Evolutionary conservation across 2,888 invertebrate genomes (phyloP).

Genomic region (Caenorhabditis uteleia): DNA sequence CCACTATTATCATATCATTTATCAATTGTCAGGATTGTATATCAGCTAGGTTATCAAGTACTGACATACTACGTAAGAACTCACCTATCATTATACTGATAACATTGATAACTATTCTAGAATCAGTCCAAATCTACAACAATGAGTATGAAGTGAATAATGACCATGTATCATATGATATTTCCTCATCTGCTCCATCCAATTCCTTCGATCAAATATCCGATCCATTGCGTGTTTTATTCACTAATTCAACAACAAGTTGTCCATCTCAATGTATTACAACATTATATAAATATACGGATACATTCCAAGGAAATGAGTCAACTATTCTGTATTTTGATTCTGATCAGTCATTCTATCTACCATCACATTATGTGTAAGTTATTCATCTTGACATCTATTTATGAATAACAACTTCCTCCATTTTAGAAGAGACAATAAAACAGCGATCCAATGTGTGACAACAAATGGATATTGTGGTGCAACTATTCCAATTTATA

Average conservation of each 20-base stretch:
- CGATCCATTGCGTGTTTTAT: constrained; percentile 10
- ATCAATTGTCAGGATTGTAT: too few relatives aligned
- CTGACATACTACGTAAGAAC: too few relatives aligned
- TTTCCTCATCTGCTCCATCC: constrained; percentile 11
- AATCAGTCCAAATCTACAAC: constrained; percentile 25
- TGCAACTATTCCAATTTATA: constrained; percentile 53
- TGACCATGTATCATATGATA: constrained; percentile 23
- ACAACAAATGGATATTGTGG: constrained; percentile 46
- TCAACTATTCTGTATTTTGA: constrained; percentile 27
- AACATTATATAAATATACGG: constrained; percentile 21
- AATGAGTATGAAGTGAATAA: constrained; percentile 23
- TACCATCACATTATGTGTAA: constrained; percentile 31
- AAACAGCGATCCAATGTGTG: constrained; percentile 13
- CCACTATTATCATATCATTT: too few relatives aligned
- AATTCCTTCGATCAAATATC: constrained; percentile 28
- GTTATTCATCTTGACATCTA: background rate
- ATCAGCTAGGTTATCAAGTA: too few relatives aligned
- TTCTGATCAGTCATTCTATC: constrained; percentile 18
- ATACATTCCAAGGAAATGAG: constrained; percentile 14
- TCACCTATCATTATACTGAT: too few relatives aligned
- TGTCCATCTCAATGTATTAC: constrained; percentile 17
- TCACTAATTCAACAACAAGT: constrained; percentile 3
- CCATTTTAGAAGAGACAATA: constrained; percentile 19
- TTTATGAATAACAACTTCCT: background rate
- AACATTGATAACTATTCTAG: too few relatives aligned